Base-by-base conservation (phyloP, 2,113 vertebrate species). In the Gavialis gangeticus region DNA sequence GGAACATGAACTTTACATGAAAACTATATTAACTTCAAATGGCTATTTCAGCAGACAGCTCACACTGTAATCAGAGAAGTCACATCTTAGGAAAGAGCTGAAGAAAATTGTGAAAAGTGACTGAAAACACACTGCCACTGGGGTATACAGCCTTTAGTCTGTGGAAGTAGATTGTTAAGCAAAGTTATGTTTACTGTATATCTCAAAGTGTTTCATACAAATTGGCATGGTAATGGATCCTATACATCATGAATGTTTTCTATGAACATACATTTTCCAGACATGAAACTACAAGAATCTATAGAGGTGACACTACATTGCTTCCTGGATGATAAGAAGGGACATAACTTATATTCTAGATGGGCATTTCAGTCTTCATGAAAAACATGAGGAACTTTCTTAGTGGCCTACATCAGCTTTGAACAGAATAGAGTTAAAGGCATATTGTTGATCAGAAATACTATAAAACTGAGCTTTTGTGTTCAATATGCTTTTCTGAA, bases 331-430 rank as follows among this genome's bases (percentile, higher is more conserved):
- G 62, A 75, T 2, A 13, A 92, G 85, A 79, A 88, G 56, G 73
- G 78, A 84, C 82, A 88, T 84, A 66, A 62, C 56, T 87, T 62
- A 28, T 27, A 66, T 75, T 96, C 92, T 95, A 94, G 94, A 58
- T 96, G 91, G 96, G 90, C 62, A 57, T 93, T 91, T 94, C 83
- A 62, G 80, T 62, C 37, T 8, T 59, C 95, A 80, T 9, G 71
- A 96, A 73, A 82, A 95, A 4, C n/a, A n/a, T 12, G 89, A 88
- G 78, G 92, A 0, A 1, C 75, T 92, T 91, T 92, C 73, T 93
- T 89, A 80, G 85, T 92, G 71, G 34, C 79, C 77, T 46, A 62
- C 3, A 0, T 0, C 0, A 2, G 1, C n/a, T 81, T 59, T 92
- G 79, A 84, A 91, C 88, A 82, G 73, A 78, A 63, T 27, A 93